These are phyloP conservation scores for Lomographa bimaculata DNA, from an alignment of 2,888 invertebrate species.

Conservation along the genomic window DNA sequence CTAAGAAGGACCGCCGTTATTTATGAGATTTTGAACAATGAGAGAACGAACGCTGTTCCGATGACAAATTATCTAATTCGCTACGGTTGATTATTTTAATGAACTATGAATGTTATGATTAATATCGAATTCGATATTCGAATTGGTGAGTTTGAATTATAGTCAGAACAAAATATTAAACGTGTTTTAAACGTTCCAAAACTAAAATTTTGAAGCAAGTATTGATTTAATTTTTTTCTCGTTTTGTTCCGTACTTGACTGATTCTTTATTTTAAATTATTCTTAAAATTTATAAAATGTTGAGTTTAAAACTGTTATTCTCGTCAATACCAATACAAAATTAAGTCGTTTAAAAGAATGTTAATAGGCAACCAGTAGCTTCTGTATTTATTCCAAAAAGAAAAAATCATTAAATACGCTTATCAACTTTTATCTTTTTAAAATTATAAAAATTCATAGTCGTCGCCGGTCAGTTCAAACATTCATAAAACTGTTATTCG, in stretches of 20 bases:
- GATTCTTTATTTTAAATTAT: too few relatives aligned
- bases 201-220: too few relatives aligned
- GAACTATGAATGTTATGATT: constrained; percentile 51
- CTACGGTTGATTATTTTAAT: constrained; percentile 70
- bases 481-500: constrained; percentile 18
- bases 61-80: constrained; percentile 79
- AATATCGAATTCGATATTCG: constrained; percentile 15
- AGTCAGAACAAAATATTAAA: neutral
- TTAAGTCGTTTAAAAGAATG: constrained; percentile 1
- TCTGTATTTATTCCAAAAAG: constrained; percentile 9
- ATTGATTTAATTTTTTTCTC: too few relatives aligned
- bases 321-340: too few relatives aligned
- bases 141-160: constrained; percentile 12
- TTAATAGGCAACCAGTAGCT: constrained; percentile 4
- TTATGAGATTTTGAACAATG: constrained; percentile 59
- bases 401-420: constrained; percentile 4
- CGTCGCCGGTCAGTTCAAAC: constrained; percentile 12
- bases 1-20: constrained; percentile 66
- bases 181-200: too few relatives aligned
- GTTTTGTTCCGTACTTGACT: too few relatives aligned
- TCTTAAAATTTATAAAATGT: too few relatives aligned
- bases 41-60: constrained; percentile 42
- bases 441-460: constrained; percentile 16
- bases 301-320: too few relatives aligned
- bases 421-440: constrained; percentile 14